These are phyloP conservation scores for Seriola dumerili DNA, from an alignment of 2,113 vertebrate species.

Conservation along the genomic window DNA sequence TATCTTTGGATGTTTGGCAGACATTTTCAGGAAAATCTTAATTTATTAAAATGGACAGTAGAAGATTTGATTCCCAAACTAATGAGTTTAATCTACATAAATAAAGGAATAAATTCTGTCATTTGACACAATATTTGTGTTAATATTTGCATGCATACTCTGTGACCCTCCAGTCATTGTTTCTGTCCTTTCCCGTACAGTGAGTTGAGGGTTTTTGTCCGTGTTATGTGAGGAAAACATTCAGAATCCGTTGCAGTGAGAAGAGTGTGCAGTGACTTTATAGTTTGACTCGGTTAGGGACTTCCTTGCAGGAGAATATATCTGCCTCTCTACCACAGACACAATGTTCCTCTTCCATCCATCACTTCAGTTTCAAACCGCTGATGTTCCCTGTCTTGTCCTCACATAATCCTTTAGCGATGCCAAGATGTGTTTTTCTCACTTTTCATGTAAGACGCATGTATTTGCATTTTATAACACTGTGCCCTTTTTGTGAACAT, in stretches of 20 bases:
- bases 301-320: background rate
- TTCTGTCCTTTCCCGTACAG: background rate
- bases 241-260: background rate
- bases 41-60: background rate
- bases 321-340: background rate
- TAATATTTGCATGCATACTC: background rate
- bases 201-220: background rate
- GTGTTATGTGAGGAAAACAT: background rate
- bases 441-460: conserved; percentile 9
- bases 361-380: conserved; percentile 3
- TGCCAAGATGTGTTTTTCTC: background rate
- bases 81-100: background rate
- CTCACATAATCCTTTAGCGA: conserved; percentile 29
- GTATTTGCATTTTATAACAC: conserved; percentile 13
- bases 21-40: background rate
- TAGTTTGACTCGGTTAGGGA: background rate
- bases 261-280: background rate
- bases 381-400: background rate
- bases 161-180: background rate
- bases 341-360: background rate
- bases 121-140: background rate
- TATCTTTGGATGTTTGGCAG: background rate
- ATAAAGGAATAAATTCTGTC: background rate
- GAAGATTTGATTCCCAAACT: background rate
- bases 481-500: background rate